These are phyloP conservation scores for Lacanobia wlatinum DNA, from an alignment of 2,888 invertebrate genomes.

Conservation along the genomic window DNA sequence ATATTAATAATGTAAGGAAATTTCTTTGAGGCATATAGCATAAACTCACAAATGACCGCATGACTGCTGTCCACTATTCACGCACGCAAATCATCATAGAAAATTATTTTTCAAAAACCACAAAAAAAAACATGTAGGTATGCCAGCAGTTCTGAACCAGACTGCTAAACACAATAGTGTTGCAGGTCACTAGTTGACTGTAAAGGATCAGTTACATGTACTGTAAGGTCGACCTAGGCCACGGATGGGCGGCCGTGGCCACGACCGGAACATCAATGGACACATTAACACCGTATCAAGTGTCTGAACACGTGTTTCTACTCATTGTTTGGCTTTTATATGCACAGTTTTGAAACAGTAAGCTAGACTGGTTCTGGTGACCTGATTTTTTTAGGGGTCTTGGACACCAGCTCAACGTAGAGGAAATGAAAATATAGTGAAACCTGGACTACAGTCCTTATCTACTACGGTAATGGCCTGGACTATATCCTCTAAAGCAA, in stretches of 20 bases:
- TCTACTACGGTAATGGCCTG: too few relatives aligned
- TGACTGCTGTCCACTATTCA: not conserved
- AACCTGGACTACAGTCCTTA: too few relatives aligned
- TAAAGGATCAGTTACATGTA: constrained; percentile 43
- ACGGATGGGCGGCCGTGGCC: constrained; percentile 46
- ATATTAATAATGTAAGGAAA: not conserved
- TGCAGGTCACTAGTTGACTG: constrained; percentile 39
- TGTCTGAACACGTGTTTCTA: constrained; percentile 39
- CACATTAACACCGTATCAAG: constrained; percentile 48
- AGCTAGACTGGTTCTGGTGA: not conserved
- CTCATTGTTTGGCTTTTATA: constrained; percentile 29
- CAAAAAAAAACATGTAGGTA: not conserved
- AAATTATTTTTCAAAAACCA: not conserved
- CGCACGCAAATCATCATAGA: not conserved
- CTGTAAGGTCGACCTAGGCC: constrained; percentile 35
- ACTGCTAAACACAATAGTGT: constrained; percentile 30
- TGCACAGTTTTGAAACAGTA: constrained; percentile 16
- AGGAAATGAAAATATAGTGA: too few relatives aligned
- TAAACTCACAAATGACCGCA: not conserved
- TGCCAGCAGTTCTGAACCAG: not conserved
- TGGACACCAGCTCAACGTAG: too few relatives aligned
- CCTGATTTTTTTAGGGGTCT: not conserved
- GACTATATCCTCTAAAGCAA: not conserved
- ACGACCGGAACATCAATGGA: constrained; percentile 50
- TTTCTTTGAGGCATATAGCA: not conserved